Conservation (phyloP, 2,797 vertebrate genomes). For the Microhierax caerulescens region DNA sequence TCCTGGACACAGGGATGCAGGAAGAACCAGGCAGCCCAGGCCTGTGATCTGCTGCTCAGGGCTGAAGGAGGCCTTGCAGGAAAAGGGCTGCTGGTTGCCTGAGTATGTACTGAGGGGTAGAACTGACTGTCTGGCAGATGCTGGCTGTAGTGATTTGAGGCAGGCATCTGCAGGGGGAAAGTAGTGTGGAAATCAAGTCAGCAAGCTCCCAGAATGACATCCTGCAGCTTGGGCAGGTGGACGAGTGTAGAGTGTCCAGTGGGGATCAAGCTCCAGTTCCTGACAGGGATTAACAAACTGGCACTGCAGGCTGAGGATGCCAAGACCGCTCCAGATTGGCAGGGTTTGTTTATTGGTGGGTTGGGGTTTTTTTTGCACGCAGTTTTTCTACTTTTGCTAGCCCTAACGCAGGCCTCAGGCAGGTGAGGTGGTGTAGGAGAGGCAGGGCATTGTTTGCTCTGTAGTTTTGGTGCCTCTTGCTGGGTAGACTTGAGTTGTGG, state of each 20-base stretch:
- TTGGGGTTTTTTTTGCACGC: rapidly evolving
- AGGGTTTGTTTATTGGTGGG: neutral
- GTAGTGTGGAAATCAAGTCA: neutral
- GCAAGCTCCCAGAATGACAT: neutral
- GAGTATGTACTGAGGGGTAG: neutral
- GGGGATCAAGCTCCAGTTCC: neutral
- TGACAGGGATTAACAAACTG: neutral
- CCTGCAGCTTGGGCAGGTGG: neutral
- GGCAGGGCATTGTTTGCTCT: neutral
- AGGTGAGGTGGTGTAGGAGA: neutral
- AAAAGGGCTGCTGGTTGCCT: too few species aligned
- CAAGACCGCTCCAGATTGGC: neutral
- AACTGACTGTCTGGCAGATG: neutral
- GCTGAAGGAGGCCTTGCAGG: neutral
- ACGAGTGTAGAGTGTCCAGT: rapidly evolving
- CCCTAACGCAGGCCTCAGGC: rapidly evolving
- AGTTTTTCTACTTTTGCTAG: neutral
- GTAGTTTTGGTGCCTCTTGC: neutral
- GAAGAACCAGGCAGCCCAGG: neutral
- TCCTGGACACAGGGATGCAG: neutral
- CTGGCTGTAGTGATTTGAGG: neutral
- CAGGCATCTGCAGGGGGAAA: neutral
- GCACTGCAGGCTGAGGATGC: neutral
- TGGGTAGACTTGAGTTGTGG: neutral
- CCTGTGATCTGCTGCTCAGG: neutral